Base-by-base conservation (phyloP, 2,797 vertebrate species). In the Hippocampus kuda region DNA sequence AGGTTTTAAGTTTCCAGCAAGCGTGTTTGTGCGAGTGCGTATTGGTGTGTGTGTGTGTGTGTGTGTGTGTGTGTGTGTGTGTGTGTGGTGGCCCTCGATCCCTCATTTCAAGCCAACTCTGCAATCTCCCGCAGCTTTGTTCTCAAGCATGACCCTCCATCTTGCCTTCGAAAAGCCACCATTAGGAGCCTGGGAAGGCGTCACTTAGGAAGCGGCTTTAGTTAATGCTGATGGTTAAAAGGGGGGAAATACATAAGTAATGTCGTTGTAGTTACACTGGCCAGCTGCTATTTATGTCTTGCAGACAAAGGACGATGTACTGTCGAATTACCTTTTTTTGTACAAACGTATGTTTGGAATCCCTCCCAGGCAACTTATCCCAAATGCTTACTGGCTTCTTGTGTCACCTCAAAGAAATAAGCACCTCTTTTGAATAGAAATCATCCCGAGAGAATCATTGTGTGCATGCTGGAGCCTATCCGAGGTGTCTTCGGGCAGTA, bases 1-100 rank as follows among this genome's bases (percentile, higher is more conserved):
- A 77, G 89, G 89, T 92, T 91, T 92, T 88, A 90, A 83, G 85
- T 92, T 92, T 86, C 80, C 68, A 81, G 88, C 84, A 84, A 88
- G 86, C 85, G 80, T 30, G 5, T 24, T 5, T 16, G 57, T 16
- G 56, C 7, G 26, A 1, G 10, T 16, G 57, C 2, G 26, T 30
- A 7, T 8, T 16, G 9, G 27, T 34, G 57, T 10, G 27, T 27
- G 54, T 5, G 54, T 5, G 54, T 44, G 81, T 24, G 22, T 20
- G n/a, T 24, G 53, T 24, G 53, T 26, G n/a, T 4, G 6, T 26
- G 53, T 26, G n/a, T 26, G 54, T 26, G 24, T 57, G 54, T 27
- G 54, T 15, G 54, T 1, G 54, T 6, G 59, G 16, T 70, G 71
- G 70, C 79, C 77, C 79, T 89, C 84, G 88, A 86, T 90, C 85